A percentile compares a stretch with the other conserved stretches of the same genome.
Conservation (phyloP, 2,113 vertebrate genomes). For the Platysteira castanea region DNA sequence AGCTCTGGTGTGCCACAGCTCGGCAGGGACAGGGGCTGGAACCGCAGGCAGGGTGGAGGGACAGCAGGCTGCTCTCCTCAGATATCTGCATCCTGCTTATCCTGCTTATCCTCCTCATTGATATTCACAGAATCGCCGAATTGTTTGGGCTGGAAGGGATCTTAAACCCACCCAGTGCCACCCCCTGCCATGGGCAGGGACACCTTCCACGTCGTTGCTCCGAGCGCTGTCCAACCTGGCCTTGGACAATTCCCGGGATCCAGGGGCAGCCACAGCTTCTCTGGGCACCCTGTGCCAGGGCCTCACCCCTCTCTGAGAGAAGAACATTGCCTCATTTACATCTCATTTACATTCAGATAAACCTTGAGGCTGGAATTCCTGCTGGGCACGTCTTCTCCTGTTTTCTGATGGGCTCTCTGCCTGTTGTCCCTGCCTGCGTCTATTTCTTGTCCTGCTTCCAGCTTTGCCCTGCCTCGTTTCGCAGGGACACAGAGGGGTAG, state of each 20-base stretch:
- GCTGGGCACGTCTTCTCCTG: background rate
- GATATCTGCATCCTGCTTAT: background rate
- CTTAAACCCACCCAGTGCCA: background rate
- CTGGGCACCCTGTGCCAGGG: fast-evolving
- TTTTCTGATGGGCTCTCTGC: background rate
- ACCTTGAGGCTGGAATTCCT: background rate
- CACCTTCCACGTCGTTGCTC: background rate
- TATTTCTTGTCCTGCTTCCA: background rate
- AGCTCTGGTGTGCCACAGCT: background rate
- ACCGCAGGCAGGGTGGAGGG: background rate
- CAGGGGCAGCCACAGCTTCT: background rate
- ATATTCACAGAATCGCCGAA: background rate
- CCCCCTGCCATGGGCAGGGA: background rate
- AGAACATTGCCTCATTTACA: background rate
- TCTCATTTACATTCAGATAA: background rate
- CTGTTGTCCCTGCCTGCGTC: background rate
- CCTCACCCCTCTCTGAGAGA: background rate
- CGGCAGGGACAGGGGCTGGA: background rate
- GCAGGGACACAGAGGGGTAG: background rate
- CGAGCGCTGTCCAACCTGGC: background rate
- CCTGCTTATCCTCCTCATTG: background rate
- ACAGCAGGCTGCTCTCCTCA: background rate
- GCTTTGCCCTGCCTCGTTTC: background rate
- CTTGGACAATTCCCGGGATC: background rate
- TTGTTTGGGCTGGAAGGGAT: background rate